Evolutionary conservation across 2,888 invertebrate genomes (phyloP).

Genomic region (Coleophora deauratella): DNA sequence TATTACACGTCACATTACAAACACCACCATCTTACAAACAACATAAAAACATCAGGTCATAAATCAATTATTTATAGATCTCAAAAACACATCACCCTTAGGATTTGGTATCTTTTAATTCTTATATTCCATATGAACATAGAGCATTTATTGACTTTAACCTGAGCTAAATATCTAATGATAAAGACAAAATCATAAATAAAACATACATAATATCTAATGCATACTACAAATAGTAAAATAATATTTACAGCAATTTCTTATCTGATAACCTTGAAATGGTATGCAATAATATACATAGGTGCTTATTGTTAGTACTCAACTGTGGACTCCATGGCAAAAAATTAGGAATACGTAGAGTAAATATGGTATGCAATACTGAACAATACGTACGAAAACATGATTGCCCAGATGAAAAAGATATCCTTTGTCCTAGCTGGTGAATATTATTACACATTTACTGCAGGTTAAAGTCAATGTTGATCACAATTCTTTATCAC

Average conservation of each 20-base stretch:
- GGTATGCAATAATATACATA: neutral
- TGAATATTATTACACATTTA: too few species aligned
- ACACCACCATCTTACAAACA: constrained; percentile 14
- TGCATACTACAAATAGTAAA: neutral
- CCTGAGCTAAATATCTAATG: constrained; percentile 1
- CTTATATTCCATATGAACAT: constrained; percentile 17
- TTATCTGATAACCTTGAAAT: constrained; percentile 6
- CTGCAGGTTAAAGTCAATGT: constrained; percentile 16
- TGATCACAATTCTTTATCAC: constrained; percentile 17
- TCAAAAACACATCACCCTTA: constrained; percentile 19
- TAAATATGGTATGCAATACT: neutral
- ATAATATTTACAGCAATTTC: constrained; percentile 4
- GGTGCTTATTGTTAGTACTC: neutral
- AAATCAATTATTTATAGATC: constrained; percentile 10
- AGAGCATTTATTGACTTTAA: constrained; percentile 24
- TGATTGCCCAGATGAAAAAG: too few species aligned
- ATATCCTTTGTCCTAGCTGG: too few species aligned
- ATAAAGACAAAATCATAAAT: neutral
- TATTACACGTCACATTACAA: constrained; percentile 8
- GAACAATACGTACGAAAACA: neutral
- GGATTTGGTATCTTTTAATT: constrained; percentile 21
- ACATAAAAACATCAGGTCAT: constrained; percentile 19
- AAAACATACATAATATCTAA: neutral
- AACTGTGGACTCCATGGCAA: neutral
- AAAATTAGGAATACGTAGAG: too few species aligned